phyloP scores from a whole-genome alignment of 2,888 invertebrate species.

The Seira sanloemensis region DNA sequence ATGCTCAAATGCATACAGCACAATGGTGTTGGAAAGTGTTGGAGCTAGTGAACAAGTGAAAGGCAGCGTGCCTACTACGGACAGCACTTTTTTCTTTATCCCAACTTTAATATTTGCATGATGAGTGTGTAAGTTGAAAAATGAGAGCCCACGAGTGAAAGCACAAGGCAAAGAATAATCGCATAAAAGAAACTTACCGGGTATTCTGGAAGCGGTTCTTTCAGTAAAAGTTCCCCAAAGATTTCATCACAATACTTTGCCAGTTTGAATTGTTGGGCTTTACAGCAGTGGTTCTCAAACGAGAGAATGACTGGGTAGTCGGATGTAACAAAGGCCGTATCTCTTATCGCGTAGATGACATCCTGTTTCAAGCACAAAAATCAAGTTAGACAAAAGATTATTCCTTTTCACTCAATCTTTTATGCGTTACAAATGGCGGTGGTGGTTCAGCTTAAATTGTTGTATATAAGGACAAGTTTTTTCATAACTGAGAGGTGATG shows the following conservation, averaged over 20 bases:
- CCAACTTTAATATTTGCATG: conserved; percentile 4
- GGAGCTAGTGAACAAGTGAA: too few relatives aligned
- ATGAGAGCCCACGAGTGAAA: background rate
- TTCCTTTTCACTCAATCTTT: conserved; percentile 28
- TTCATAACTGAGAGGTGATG: background rate
- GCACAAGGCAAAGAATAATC: background rate
- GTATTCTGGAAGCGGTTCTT: conserved; percentile 89
- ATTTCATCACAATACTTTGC: conserved; percentile 99
- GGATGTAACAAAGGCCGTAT: conserved; percentile 98
- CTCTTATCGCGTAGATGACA: conserved; percentile 96
- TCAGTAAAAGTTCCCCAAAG: conserved; percentile 92
- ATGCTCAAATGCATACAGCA: too few relatives aligned
- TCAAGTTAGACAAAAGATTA: conserved; percentile 7
- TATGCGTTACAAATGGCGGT: background rate
- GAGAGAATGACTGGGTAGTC: conserved; percentile 98
- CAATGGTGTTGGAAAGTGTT: too few relatives aligned
- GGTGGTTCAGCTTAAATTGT: background rate
- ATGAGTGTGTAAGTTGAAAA: background rate
- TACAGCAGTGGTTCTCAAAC: conserved; percentile 99
- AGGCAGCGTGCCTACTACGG: too few relatives aligned
- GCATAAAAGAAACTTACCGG: conserved; percentile 81
- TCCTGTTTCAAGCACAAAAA: conserved; percentile 78
- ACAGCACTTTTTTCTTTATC: too few relatives aligned
- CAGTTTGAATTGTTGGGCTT: conserved; percentile 97
- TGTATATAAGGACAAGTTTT: background rate